Evolutionary conservation across 2,797 vertebrate species (phyloP).

Genomic region (Arrhamphus sclerolepis): DNA sequence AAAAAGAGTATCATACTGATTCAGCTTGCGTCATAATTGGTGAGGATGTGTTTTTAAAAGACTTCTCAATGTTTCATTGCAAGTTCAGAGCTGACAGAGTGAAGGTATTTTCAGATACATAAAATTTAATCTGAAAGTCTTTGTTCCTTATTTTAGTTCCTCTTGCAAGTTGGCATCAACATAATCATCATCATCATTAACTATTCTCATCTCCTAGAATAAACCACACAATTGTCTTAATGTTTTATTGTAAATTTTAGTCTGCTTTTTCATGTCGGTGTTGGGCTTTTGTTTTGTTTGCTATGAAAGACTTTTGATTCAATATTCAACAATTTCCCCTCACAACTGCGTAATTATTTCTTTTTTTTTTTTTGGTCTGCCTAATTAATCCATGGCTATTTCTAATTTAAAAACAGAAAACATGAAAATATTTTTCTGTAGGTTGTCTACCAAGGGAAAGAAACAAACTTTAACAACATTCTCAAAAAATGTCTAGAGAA

Average conservation of each 20-base stretch:
- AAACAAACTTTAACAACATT: too few species aligned
- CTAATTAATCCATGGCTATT: too few species aligned
- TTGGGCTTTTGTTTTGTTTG: neutral
- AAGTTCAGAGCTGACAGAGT: constrained; percentile 4
- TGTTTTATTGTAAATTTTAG: neutral
- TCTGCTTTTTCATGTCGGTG: neutral
- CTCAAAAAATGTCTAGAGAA: too few species aligned
- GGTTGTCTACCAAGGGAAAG: too few species aligned
- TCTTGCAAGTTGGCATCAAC: neutral
- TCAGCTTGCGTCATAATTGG: constrained; percentile 2
- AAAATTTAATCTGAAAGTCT: constrained; percentile 9
- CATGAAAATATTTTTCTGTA: too few species aligned
- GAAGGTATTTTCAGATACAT: neutral
- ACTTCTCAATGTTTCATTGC: constrained; percentile 1
- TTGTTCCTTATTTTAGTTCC: constrained; percentile 5
- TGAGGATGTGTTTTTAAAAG: neutral
- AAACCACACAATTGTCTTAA: too few species aligned
- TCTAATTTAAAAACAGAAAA: too few species aligned
- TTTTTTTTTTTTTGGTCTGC: neutral
- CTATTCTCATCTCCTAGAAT: neutral
- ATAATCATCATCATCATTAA: neutral
- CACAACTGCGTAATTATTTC: neutral
- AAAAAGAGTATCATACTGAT: constrained; percentile 10
- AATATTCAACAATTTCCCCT: neutral
- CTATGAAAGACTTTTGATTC: neutral